Percentiles rank a stretch among this genome's conserved stretches.
These are phyloP conservation scores for Panorpa germanica DNA, from an alignment of 2,888 invertebrate species.

Conservation along the genomic window DNA sequence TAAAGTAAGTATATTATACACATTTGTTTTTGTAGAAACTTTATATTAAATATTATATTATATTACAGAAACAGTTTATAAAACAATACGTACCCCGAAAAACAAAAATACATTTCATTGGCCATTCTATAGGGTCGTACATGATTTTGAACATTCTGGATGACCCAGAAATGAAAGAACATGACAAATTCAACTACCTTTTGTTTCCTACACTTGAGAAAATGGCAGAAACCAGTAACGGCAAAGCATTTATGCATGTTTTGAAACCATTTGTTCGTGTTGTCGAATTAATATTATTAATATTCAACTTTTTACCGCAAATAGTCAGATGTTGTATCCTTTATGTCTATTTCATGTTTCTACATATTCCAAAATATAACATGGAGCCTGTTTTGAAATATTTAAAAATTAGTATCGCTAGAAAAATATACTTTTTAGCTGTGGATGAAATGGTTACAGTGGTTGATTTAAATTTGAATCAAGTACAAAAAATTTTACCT, in stretches of 20 bases:
- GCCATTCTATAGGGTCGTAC: conserved; percentile 85
- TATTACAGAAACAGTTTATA: conserved; percentile 42
- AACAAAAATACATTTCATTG: conserved; percentile 62
- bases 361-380: conserved; percentile 29
- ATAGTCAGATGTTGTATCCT: conserved; percentile 30
- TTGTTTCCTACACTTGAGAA: conserved; percentile 78
- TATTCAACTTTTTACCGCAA: conserved; percentile 34
- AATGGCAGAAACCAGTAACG: conserved; percentile 59
- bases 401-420: conserved; percentile 34
- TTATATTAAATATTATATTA: conserved; percentile 19
- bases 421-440: conserved; percentile 50
- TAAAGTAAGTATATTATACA: conserved; percentile 31
- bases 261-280: conserved; percentile 30
- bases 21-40: conserved; percentile 19
- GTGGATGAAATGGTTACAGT: conserved; percentile 68
- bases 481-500: no score
- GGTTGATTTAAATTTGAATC: conserved; percentile 45
- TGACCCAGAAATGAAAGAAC: conserved; percentile 30
- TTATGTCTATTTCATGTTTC: conserved; percentile 31
- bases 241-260: conserved; percentile 42
- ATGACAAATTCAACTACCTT: conserved; percentile 44
- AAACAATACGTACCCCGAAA: conserved; percentile 47
- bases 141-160: conserved; percentile 55
- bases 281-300: conserved; percentile 25
- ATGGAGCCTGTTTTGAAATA: conserved; percentile 32